phyloP scores from a whole-genome alignment of 2,888 invertebrate genomes.

The Zaprionus bogoriensis region DNA sequence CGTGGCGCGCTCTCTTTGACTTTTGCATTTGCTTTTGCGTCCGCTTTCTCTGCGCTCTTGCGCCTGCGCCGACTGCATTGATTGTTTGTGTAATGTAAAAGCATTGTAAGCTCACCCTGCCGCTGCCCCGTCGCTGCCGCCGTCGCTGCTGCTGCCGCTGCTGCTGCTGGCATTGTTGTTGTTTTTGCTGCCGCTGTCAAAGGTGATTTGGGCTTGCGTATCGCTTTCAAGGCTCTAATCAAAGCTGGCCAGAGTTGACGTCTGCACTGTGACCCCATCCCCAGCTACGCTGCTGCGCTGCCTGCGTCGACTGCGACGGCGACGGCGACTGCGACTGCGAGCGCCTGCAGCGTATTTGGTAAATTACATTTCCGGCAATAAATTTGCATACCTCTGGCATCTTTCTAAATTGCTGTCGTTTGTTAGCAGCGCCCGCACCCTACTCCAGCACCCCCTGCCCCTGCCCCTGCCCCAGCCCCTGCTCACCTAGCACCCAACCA shows the following conservation, averaged over 20 bases:
- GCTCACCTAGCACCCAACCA: slow-evolving; percentile 8
- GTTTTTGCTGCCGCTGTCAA: slow-evolving; percentile 32
- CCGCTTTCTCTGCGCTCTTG: slow-evolving; percentile 24
- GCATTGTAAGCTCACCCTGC: slow-evolving; percentile 49
- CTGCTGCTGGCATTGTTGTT: slow-evolving; percentile 11
- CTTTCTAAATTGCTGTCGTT: slow-evolving; percentile 82
- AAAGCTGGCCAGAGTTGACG: slow-evolving; percentile 34
- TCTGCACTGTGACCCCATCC: too few species aligned
- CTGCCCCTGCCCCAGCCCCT: slow-evolving; percentile 8
- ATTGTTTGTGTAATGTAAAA: slow-evolving; percentile 72
- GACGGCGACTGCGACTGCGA: neutral
- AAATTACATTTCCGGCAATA: slow-evolving; percentile 83
- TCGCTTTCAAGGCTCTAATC: slow-evolving; percentile 54
- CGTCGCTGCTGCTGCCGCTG: neutral
- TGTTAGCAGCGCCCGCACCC: slow-evolving; percentile 65
- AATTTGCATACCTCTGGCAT: slow-evolving; percentile 82
- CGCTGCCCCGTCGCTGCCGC: neutral
- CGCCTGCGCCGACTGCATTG: slow-evolving; percentile 73
- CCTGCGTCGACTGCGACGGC: slow-evolving; percentile 18
- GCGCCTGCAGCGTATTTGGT: slow-evolving; percentile 81
- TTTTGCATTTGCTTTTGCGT: slow-evolving; percentile 1
- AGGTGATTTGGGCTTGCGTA: slow-evolving; percentile 36
- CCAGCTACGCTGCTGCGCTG: slow-evolving; percentile 9
- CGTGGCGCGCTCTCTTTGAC: slow-evolving; percentile 13
- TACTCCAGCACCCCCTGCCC: neutral